Base-by-base conservation (phyloP, 2,797 vertebrate genomes). In the Pagetopsis macropterus region DNA sequence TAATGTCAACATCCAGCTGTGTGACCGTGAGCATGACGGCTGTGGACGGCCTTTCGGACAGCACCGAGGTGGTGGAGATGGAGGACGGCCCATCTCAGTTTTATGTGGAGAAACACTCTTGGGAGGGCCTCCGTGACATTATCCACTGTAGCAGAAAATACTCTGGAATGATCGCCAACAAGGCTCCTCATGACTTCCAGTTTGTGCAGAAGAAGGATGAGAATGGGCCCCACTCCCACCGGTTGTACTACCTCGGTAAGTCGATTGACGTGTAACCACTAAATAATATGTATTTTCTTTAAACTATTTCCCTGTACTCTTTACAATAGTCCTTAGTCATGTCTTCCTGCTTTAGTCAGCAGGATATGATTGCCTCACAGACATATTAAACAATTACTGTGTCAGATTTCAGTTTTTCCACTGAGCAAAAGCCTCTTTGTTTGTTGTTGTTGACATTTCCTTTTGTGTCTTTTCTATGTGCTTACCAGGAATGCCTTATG, bases 131-230 rank as follows among this genome's bases (percentile, higher is more conserved):
- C 56, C 96, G 98, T 2, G 95, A 95, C 90, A 97, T 99, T 72
- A 98, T 99, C 88, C 98, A 98, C 64, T 95, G 96, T 90, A 99
- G 98, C 94, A 96, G 98, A 89, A 98, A 97, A 91, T 97, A 98
- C 84, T 98, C 97, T 0, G 97, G 97, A 68, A 96, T 98, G 92
- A 96, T 98, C 2, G 95, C 97, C 78, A 99, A 96, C 94, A 99
- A 99, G 93, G 98, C 98, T 16, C 98, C 98, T 0, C 97, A 99
- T 13, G 98, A 99, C 90, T 99, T 99, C 92, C 97, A 97, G 93
- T 99, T 99, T 27, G 97, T 98, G 84, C 96, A 95, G 90, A 98
- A 97, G 87, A 95, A 93, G 0, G 97, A 98, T 11, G 96, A 97
- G 65, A 95, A 95, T 1, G 95, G 96, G 43, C 96, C 96, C 16